Base-by-base conservation (phyloP, 2,797 vertebrate species). In the Psittacula echo region DNA sequence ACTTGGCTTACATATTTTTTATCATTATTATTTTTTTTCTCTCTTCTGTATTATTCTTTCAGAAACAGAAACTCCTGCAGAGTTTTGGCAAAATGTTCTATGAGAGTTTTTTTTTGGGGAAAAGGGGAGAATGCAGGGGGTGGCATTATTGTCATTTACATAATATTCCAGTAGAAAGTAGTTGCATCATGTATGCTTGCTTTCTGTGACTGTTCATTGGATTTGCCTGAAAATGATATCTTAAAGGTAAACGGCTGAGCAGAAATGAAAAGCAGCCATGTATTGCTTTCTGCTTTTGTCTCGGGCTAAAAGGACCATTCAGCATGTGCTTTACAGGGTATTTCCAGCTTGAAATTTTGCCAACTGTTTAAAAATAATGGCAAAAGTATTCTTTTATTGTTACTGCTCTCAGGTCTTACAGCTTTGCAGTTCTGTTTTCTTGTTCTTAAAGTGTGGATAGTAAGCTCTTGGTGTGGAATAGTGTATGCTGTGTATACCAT, bases 271-370 rank as follows among this genome's bases (percentile, higher is more conserved):
- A 87, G 75, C 62, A 65, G 44, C 50, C 53, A 24, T 54, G 26
- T 92, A 83, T 90, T 93, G 85, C 48, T 87, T 85, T 75, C 50
- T 91, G 21, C 74, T 76, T 91, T 95, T 95, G 67, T 94, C 94
- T 82, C 60, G n/a, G 67, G 24, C 87, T 91, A 37, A 77, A 80
- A 66, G 50, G 30, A 56, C 44, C 12, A 5, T 84, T 91, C 37
- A 37, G n/a, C 62, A 3, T 51, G 12, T 76, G 37, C 61, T 81
- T 90, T 68, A 64, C 1, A 37, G 24, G 53, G 30, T 85, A 42
- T 75, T 91, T 80, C 34, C 85, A 87, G 56, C 27, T 58, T 89
- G 85, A 91, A 70, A 91, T 87, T 60, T 87, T 87, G 73, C 45
- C 58, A 62, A 9, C 58, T 76, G 5, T 87, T 87, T 74, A 61